A percentile compares a stretch with the other conserved stretches of the same genome.
Conservation (phyloP, 1,140 invertebrate species). For the Augochlora pura region DNA sequence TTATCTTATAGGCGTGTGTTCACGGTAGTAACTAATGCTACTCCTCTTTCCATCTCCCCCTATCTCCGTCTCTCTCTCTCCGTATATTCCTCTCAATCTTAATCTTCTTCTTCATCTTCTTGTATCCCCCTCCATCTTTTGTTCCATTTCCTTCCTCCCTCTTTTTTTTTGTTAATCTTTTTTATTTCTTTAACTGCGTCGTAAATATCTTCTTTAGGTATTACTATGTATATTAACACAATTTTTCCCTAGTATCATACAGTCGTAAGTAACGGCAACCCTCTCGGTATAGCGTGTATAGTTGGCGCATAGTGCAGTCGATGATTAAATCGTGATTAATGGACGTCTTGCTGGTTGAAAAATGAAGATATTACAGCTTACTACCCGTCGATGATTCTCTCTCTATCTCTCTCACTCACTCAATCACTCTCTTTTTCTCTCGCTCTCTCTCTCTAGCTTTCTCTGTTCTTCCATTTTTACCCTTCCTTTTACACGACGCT, state of each 20-base stretch:
- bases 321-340: slow-evolving; percentile 25
- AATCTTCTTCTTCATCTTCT: background rate
- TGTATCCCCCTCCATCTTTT: background rate
- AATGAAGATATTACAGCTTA: background rate
- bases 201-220: slow-evolving; percentile 41
- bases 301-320: slow-evolving; percentile 5
- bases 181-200: slow-evolving; percentile 43
- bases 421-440: no score
- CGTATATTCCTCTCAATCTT: background rate
- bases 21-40: slow-evolving; percentile 53
- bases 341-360: slow-evolving; percentile 30
- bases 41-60: slow-evolving; percentile 9
- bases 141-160: background rate
- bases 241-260: slow-evolving; percentile 74
- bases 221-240: slow-evolving; percentile 66
- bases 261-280: slow-evolving; percentile 67
- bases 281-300: slow-evolving; percentile 27
- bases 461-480: no score
- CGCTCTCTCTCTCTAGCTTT: no score
- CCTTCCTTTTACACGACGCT: no score
- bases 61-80: background rate
- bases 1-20: slow-evolving; percentile 46
- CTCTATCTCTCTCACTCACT: no score
- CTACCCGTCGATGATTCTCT: no score
- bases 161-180: slow-evolving; percentile 40